Base-by-base conservation (phyloP, 2,888 invertebrate genomes). In the Campopleginae sp. region DNA sequence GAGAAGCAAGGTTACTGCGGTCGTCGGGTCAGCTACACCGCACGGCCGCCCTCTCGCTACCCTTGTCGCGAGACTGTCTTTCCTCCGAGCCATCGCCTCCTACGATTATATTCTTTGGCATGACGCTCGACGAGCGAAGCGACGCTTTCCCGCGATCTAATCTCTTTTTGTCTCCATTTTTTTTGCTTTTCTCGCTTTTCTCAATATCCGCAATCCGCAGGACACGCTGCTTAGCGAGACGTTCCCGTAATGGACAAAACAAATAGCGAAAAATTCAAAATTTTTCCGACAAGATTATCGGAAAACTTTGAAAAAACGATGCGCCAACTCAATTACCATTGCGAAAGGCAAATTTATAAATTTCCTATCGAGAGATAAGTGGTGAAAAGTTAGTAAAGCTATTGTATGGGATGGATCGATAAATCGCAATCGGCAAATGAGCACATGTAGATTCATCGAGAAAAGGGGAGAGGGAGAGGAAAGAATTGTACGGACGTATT, bases 1-100 rank as follows among this genome's bases (percentile, higher is more conserved):
- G 38, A 68, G 48, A 75, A 51, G 89, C 92, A 93, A 93, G 93
- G 92, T 93, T 92, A 93, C 88, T 92, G 90, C 91, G 93, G 92
- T 92, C 93, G 93, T 92, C 91, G 90, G 93, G 93, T 93, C 93
- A 93, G 93, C 92, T 92, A 93, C 93, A 91, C 91, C 91, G 92
- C 58, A 58, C 89, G 92, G 90, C 89, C 91, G 90, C 77, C 85
- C 81, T 72, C 86, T 86, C 84, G 80, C 84, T 79, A 87, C 82
- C 84, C 84, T 86, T 86, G 86, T 82, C 87, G 84, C 87, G 66
- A 86, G 81, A 51, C 48, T 84, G 81, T 81, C 85, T 84, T 76
- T 85, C 58, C 81, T 79, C 80, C 84, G 66, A 81, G 84, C 88
- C 89, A 89, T 89, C 87, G 88, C 89, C 87, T 85, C 27, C 74